Base-by-base conservation (phyloP, 2,888 invertebrate genomes). In the Elegia similella region DNA sequence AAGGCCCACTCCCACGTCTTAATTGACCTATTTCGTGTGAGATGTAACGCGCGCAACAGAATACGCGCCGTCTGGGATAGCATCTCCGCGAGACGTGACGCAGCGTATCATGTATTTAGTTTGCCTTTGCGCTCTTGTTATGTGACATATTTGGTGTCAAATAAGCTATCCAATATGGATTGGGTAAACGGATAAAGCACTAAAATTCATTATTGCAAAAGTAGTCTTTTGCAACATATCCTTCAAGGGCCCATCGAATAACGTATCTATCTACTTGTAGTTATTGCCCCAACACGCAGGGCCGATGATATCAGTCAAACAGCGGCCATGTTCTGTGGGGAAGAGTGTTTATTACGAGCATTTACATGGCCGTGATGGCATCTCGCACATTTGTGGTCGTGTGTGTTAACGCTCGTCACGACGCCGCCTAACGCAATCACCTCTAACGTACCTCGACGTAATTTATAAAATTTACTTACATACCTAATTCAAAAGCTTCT, bases 21-120 rank as follows among this genome's bases (percentile, higher is more conserved):
- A 90, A 91, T 91, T 88, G 90, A 89, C 88, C 90, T 78, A 88
- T 88, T 91, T 89, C 86, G 88, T 88, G 88, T 88, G 82, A 85
- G 84, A 84, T 82, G 86, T 79, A 70, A 78, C 84, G 80, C 80
- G 79, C 72, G 70, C 68, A 71, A 76, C 70, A 64, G 59, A 65
- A 68, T 72, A 73, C 76, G 72, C 82, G 80, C 80, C 78, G 76
- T 85, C 73, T 77, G 81, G 90, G 90, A 91, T 90, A 90, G 78
- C 76, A 90, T 90, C 90, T 75, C 90, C 88, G 88, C 84, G 66
- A 17, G 73, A 87, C 88, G 88, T 87, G 88, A 84, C 70, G 67
- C 65, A 72, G 67, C 76, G 72, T 80, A 79, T 78, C 82, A 64
- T 38, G 29, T 53, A 55, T 44, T 32, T 46, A 46, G 15, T 15